phyloP scores from a whole-genome alignment of 2,888 invertebrate genomes.

The Chalcosyrphus nemorum region DNA sequence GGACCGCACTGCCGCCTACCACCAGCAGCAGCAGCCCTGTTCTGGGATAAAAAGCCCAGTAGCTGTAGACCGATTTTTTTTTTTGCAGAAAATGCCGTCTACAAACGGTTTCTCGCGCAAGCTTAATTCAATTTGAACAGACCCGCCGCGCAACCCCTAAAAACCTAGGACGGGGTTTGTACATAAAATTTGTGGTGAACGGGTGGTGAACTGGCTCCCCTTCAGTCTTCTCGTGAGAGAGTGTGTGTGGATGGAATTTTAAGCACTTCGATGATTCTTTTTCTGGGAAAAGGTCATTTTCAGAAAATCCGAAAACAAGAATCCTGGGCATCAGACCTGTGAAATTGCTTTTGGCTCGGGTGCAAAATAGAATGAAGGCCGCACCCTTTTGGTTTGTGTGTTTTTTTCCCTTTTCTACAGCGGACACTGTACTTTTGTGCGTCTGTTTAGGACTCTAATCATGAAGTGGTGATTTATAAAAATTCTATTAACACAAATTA shows the following conservation, averaged over 20 bases:
- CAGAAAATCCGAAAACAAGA: conserved; percentile 28
- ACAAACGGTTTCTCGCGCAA: conserved; percentile 52
- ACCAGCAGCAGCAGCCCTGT: conserved; percentile 19
- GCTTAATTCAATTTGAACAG: conserved; percentile 54
- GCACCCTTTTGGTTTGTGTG: conserved; percentile 62
- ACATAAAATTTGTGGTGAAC: conserved; percentile 49
- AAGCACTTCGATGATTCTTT: conserved; percentile 57
- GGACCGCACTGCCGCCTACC: conserved; percentile 6
- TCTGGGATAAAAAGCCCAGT: conserved; percentile 45
- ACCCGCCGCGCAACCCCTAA: conserved; percentile 54
- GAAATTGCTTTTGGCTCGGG: conserved; percentile 2
- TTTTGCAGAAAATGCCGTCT: too few species aligned
- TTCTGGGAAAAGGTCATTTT: conserved; percentile 57
- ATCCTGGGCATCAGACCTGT: conserved; percentile 29
- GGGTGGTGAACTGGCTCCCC: background rate
- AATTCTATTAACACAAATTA: conserved; percentile 4
- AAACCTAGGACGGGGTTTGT: conserved; percentile 24
- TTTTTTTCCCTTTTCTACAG: too few species aligned
- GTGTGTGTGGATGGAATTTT: conserved; percentile 35
- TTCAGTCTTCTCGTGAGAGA: background rate
- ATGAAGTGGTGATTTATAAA: conserved; percentile 14
- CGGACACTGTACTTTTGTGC: conserved; percentile 22
- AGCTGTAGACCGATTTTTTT: conserved; percentile 44
- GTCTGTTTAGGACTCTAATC: conserved; percentile 23
- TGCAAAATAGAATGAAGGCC: conserved; percentile 29